phyloP scores from a whole-genome alignment of 30 jellyfish, hydroid and myxozoan species.

The Hydra vulgaris region DNA sequence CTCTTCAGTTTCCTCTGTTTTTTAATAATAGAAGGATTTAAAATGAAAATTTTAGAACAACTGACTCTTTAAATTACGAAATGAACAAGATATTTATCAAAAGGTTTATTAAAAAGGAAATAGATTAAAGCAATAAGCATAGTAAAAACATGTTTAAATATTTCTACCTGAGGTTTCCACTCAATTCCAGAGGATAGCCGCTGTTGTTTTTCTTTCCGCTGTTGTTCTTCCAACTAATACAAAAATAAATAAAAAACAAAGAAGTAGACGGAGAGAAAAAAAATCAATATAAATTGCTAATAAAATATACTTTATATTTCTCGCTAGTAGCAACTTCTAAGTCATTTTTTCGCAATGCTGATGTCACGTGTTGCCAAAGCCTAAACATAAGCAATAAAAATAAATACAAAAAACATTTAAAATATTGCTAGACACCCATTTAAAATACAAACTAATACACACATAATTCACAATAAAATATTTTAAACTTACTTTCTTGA shows the following conservation, averaged over 20 bases:
- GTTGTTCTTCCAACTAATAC: constrained; percentile 60
- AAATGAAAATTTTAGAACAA: no score
- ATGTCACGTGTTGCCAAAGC: constrained; percentile 62
- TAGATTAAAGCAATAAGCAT: background rate
- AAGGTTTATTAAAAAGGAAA: no score
- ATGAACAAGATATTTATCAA: no score
- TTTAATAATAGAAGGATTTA: no score
- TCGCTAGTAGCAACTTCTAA: constrained; percentile 65
- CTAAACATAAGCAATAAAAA: constrained; percentile 17
- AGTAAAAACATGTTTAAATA: background rate
- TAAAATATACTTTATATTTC: constrained; percentile 40
- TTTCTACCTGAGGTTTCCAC: constrained; percentile 53
- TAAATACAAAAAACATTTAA: background rate
- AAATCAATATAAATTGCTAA: background rate
- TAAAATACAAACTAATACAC: no score
- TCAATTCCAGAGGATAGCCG: constrained; percentile 43
- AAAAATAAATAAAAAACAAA: background rate
- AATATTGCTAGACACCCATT: no score
- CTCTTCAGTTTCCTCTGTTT: background rate
- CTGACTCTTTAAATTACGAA: no score
- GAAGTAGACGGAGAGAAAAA: background rate
- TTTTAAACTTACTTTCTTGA: constrained; percentile 50
- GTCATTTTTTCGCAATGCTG: constrained; percentile 32
- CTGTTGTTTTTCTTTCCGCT: constrained; percentile 54
- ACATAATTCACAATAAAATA: no score